Evolutionary conservation across 1,140 invertebrate species (phyloP), one percentile per base, ranked within the genome.

Genomic region (Babylonia areolata): DNA sequence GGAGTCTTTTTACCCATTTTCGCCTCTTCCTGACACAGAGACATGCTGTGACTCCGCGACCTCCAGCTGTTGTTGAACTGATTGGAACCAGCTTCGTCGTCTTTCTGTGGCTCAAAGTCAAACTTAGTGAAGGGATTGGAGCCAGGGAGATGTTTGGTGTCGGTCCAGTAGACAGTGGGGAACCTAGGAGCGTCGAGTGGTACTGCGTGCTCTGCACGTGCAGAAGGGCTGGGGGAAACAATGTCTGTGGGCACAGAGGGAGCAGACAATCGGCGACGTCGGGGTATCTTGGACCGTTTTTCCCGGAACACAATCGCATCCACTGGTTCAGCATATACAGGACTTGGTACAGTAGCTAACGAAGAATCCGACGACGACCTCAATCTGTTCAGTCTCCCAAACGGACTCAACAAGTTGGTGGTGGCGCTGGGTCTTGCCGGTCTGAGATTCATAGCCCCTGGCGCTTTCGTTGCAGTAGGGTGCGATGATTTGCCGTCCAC

Each of bases 281-380:
- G 81, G 3, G 85, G 37, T 35, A 83, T 33, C 33, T 77, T 73
- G 20, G 54, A 79, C 6, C 81, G 82, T 85, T 80, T 87, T 84
- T 83, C 86, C 42, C 84, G 75, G 31, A 86, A 75, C 69, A 86
- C 86, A 15, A 98, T 95, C 31, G 97, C 96, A 95, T 98, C 97
- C 15, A 97, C 97, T 58, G 98, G 98, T 94, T 98, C 97, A 2
- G 97, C 97, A 93, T 98, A 98, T 90, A 98, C 97, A 0, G 97
- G 97, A 93, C 97, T 98, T 88, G 90, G 90, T 33, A 90, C 80
- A 28, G 88, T 90, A 28, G 91, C 88, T 12, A 92, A 58, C 15
- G 88, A 91, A 2, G 89, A 90, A 73, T 90, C 90, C 0, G 90
- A 89, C 33, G 91, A 91, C 3, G 90, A 89, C 82, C 86, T 91